Conservation (phyloP, 2,797 vertebrate species). For the Chiroxiphia lanceolata region DNA sequence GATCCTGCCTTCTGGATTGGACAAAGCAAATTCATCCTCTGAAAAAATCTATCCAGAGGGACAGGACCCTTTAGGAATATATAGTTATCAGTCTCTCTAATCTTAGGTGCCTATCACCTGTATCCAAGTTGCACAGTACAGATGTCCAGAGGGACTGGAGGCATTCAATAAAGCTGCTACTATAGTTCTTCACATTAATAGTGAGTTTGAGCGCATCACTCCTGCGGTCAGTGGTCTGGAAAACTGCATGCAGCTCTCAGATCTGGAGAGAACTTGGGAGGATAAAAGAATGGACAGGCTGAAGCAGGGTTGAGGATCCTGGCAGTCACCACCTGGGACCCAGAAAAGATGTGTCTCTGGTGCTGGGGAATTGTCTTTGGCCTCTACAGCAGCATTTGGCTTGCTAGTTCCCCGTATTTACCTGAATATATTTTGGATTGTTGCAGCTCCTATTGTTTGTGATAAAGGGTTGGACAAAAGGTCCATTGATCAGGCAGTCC, state of each 20-base stretch:
- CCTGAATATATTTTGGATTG: not conserved
- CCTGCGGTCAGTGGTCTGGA: not conserved
- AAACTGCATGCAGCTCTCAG: not conserved
- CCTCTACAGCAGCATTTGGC: not conserved
- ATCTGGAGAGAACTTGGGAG: not conserved
- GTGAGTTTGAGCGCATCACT: constrained; percentile 1
- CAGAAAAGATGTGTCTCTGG: not conserved
- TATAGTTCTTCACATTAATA: constrained; percentile 48
- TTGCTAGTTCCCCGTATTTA: not conserved
- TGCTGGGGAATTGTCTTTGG: not conserved
- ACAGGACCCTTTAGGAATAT: constrained; percentile 34
- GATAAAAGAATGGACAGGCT: not conserved
- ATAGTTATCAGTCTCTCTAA: constrained; percentile 38
- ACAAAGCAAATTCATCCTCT: constrained; percentile 49
- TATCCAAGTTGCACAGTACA: constrained; percentile 22
- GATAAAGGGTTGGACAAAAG: constrained; percentile 40
- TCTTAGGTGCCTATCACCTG: constrained; percentile 64
- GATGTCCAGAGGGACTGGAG: constrained; percentile 22
- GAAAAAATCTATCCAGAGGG: constrained; percentile 42
- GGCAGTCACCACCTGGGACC: not conserved
- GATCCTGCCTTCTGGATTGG: not conserved
- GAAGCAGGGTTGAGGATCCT: not conserved
- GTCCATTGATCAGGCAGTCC: constrained; percentile 18
- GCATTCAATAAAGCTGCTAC: constrained; percentile 46
- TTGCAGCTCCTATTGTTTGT: not conserved